phyloP scores from a whole-genome alignment of 2,888 invertebrate species.

The Pimpla rufipes region DNA sequence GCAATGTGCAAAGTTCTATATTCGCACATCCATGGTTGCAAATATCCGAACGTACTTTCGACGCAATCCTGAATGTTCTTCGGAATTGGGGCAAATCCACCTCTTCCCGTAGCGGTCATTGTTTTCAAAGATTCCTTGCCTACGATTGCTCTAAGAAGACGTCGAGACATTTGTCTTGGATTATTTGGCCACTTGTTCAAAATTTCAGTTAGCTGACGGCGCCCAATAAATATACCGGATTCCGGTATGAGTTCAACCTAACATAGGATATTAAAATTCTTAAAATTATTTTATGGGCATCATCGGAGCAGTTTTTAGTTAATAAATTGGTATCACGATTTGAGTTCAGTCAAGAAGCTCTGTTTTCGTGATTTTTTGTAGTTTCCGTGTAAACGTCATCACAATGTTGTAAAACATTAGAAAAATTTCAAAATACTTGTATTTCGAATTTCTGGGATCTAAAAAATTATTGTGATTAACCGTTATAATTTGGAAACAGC shows the following conservation, averaged over 20 bases:
- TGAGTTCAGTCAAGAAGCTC: too few species aligned
- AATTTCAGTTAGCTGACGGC: background rate
- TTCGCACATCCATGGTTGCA: background rate
- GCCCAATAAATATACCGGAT: background rate
- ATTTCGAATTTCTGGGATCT: too few species aligned
- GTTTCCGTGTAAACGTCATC: too few species aligned
- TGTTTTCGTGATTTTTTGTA: too few species aligned
- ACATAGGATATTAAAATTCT: background rate
- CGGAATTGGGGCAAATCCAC: conserved; percentile 19
- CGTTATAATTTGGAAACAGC: too few species aligned
- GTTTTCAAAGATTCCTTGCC: background rate
- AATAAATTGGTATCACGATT: too few species aligned
- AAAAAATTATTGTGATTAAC: too few species aligned
- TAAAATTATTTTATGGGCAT: background rate
- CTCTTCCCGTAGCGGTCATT: conserved; percentile 12
- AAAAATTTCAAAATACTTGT: too few species aligned
- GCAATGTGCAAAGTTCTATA: too few species aligned
- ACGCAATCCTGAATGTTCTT: background rate
- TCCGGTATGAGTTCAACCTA: background rate
- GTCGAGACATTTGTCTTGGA: conserved; percentile 2
- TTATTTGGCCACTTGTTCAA: background rate
- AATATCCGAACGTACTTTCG: background rate
- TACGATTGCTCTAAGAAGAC: background rate
- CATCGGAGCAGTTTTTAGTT: too few species aligned
- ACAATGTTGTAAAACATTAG: too few species aligned